These are phyloP conservation scores for Gymnoscopelus braueri DNA, from an alignment of 2,797 vertebrate species.

Conservation along the genomic window DNA sequence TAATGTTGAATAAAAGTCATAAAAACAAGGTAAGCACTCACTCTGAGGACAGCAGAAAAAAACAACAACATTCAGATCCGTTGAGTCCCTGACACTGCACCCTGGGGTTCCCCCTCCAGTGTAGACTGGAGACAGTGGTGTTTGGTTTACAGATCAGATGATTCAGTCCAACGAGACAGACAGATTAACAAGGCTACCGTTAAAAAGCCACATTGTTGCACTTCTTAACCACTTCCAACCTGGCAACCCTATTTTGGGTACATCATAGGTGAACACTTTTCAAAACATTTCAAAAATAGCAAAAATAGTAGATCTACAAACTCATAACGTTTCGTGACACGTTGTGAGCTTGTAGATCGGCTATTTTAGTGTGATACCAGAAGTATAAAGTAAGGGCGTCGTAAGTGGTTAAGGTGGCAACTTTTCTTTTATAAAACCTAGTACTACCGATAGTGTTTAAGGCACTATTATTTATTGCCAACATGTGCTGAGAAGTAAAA, in stretches of 20 bases:
- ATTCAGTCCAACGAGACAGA: slow-evolving; percentile 38
- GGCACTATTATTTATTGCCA: slow-evolving; percentile 59
- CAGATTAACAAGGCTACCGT: slow-evolving; percentile 35
- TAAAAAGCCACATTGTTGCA: slow-evolving; percentile 36
- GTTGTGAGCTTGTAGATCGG: too few species aligned
- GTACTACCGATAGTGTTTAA: slow-evolving; percentile 55
- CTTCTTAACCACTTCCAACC: slow-evolving; percentile 1
- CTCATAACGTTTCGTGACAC: too few species aligned
- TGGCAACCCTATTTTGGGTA: too few species aligned
- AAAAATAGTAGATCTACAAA: too few species aligned
- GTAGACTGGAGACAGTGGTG: slow-evolving; percentile 59
- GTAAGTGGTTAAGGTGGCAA: slow-evolving; percentile 21
- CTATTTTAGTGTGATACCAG: too few species aligned
- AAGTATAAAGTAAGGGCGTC: too few species aligned
- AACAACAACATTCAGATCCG: slow-evolving; percentile 58
- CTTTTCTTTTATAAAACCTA: slow-evolving; percentile 15
- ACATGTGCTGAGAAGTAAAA: slow-evolving; percentile 49
- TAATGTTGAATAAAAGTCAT: slow-evolving; percentile 42
- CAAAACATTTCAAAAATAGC: too few species aligned
- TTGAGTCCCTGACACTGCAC: slow-evolving; percentile 48
- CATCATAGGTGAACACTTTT: too few species aligned
- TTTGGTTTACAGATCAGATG: slow-evolving; percentile 65
- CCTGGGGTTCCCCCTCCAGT: slow-evolving; percentile 69
- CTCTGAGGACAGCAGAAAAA: slow-evolving; percentile 48
- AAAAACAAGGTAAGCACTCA: slow-evolving; percentile 32